Conservation (phyloP, 2,797 vertebrate genomes). For the Phyllotis vaccarum region DNA sequence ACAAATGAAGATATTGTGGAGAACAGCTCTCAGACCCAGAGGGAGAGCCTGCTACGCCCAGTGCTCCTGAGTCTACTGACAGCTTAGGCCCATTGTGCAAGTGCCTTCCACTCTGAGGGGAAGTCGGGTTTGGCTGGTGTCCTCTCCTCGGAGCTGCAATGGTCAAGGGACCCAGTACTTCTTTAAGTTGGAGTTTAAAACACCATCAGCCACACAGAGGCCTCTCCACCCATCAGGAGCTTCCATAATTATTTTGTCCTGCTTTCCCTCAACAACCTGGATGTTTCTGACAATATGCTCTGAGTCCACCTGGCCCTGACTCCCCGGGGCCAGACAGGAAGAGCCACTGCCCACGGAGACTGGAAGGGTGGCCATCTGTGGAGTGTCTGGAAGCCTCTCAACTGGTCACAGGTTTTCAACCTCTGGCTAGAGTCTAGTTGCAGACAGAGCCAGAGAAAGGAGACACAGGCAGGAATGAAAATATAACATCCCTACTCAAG, state of each 20-base stretch:
- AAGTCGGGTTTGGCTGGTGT: neutral
- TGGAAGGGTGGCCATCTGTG: neutral
- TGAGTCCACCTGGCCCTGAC: neutral
- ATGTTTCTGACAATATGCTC: neutral
- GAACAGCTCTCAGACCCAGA: neutral
- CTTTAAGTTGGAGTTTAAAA: neutral
- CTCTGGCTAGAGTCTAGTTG: neutral
- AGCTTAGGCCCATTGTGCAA: neutral
- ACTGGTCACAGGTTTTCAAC: neutral
- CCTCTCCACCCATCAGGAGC: neutral
- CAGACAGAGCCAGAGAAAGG: neutral
- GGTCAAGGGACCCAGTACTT: neutral
- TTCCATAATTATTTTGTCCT: neutral
- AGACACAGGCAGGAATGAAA: neutral
- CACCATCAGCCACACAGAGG: neutral
- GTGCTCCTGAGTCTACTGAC: neutral
- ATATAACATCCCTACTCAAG: neutral
- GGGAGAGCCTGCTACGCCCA: neutral
- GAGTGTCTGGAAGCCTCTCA: slow-evolving; percentile 28
- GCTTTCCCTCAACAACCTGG: neutral
- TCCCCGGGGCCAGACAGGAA: neutral
- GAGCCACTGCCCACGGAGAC: neutral
- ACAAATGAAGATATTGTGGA: neutral
- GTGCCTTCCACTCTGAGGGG: neutral
- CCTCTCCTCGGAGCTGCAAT: neutral